phyloP scores from a whole-genome alignment of 2,113 vertebrate genomes.

The Phaethornis superciliosus region DNA sequence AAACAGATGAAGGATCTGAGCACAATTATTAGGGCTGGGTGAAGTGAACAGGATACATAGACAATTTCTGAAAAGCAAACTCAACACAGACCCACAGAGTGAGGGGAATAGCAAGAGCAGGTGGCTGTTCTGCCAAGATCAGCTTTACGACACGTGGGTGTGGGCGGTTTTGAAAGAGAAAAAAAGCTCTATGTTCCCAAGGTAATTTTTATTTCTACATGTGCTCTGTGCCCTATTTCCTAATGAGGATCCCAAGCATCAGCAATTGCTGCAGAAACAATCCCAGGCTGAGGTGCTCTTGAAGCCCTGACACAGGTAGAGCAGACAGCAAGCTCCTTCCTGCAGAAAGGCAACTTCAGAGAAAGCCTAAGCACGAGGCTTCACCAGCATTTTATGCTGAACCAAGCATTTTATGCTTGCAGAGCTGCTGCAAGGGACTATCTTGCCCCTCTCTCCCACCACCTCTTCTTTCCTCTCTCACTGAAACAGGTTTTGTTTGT shows the following conservation, averaged over 20 bases:
- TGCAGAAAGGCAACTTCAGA: background rate
- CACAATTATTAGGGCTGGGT: background rate
- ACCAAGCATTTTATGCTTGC: background rate
- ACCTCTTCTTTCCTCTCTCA: accelerated
- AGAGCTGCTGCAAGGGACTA: background rate
- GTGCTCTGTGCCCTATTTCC: background rate
- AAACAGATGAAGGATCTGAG: background rate
- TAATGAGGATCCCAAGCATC: background rate
- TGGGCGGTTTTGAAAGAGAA: background rate
- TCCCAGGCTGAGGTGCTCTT: background rate
- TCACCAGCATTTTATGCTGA: background rate
- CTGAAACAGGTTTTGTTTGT: background rate
- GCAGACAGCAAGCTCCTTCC: background rate
- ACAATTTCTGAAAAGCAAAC: background rate
- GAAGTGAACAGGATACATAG: background rate
- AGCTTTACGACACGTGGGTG: accelerated
- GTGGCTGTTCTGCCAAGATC: background rate
- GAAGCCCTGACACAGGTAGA: background rate
- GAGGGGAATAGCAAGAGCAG: background rate
- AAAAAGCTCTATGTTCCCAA: background rate
- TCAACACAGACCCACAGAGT: background rate
- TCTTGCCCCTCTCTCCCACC: background rate
- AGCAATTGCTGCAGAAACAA: background rate
- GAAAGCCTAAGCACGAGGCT: background rate
- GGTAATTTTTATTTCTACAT: background rate